Evolutionary conservation across 2,888 invertebrate species (phyloP).

Genomic region (Bhutanitis thaidina): DNA sequence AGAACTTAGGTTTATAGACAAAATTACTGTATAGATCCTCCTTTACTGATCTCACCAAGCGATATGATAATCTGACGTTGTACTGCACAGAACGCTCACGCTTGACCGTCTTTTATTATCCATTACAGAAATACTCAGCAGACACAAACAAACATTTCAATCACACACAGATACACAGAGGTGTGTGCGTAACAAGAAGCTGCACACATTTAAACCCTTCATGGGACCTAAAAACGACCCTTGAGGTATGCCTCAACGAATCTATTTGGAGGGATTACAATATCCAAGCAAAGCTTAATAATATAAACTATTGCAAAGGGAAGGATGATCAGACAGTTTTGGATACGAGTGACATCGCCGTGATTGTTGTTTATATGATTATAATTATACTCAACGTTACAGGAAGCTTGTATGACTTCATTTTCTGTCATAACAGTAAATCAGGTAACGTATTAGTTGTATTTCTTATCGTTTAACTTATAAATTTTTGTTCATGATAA

Average conservation of each 20-base stretch:
- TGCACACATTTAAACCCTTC: constrained; percentile 38
- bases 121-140: constrained; percentile 57
- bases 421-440: constrained; percentile 33
- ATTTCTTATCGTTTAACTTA: no score
- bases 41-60: no score
- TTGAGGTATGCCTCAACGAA: constrained; percentile 58
- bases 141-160: constrained; percentile 59
- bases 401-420: constrained; percentile 51
- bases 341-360: constrained; percentile 46
- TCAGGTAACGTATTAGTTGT: constrained; percentile 35
- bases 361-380: constrained; percentile 47
- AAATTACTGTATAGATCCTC: no score
- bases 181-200: constrained; percentile 50
- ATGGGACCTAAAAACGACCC: constrained; percentile 37
- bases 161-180: constrained; percentile 63
- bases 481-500: no score
- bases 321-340: constrained; percentile 34
- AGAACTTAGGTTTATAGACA: no score
- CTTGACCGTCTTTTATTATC: not conserved
- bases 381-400: constrained; percentile 47
- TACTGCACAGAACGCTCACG: no score
- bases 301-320: constrained; percentile 51
- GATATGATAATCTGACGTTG: no score
- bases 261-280: constrained; percentile 47
- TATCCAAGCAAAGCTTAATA: constrained; percentile 44